Conservation (phyloP, 2,888 invertebrate genomes). For the Diaperis boleti region DNA sequence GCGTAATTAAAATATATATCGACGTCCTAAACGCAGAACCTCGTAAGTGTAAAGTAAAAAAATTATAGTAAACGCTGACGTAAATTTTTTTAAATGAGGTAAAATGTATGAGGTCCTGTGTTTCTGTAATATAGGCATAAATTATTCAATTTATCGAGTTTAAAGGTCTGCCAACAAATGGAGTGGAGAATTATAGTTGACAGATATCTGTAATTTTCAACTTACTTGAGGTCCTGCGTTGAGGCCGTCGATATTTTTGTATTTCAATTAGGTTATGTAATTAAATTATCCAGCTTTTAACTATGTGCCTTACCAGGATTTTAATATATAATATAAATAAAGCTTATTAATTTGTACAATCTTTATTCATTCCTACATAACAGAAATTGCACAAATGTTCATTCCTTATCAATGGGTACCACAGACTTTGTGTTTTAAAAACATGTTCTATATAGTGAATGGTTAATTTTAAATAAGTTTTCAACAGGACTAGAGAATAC, state of each 20-base stretch:
- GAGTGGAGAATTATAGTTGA: too few species aligned
- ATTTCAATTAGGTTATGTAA: constrained; percentile 16
- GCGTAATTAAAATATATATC: constrained; percentile 8
- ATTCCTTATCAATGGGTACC: constrained; percentile 45
- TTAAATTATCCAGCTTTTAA: constrained; percentile 1
- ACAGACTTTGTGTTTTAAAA: constrained; percentile 40
- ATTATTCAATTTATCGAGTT: too few species aligned
- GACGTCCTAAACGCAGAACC: too few species aligned
- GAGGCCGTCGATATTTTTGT: too few species aligned
- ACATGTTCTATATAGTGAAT: constrained; percentile 9
- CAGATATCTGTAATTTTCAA: too few species aligned
- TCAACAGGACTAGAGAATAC: constrained; percentile 23
- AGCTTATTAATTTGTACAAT: constrained; percentile 17
- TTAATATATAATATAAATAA: constrained; percentile 27
- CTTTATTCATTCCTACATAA: constrained; percentile 23
- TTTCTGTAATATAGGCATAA: too few species aligned
- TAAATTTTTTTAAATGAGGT: too few species aligned
- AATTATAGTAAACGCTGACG: too few species aligned
- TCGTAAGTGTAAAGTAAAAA: too few species aligned
- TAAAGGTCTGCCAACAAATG: too few species aligned
- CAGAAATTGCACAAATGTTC: constrained; percentile 47
- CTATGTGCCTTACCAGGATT: constrained; percentile 19
- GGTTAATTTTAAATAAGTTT: constrained; percentile 8
- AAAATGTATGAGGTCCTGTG: too few species aligned
- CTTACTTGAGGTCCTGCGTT: too few species aligned